phyloP scores from a whole-genome alignment of 2,113 vertebrate species.

The Phoenicopterus ruber region DNA sequence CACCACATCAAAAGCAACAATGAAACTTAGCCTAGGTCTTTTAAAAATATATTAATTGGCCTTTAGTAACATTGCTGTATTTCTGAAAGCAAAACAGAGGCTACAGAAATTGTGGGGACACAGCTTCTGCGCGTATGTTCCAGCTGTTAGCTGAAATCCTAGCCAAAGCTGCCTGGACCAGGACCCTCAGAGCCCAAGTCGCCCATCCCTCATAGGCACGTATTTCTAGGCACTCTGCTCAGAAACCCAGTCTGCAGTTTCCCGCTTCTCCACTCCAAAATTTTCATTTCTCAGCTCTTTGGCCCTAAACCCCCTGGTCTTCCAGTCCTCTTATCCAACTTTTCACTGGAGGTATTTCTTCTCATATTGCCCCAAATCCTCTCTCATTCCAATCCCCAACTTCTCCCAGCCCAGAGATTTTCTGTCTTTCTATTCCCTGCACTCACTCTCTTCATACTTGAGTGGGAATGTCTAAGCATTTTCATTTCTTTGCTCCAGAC shows the following conservation, averaged over 20 bases:
- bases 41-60: background rate
- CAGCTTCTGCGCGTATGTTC: rapidly evolving
- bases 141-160: background rate
- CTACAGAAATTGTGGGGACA: background rate
- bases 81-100: background rate
- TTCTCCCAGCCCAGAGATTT: background rate
- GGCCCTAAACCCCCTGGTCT: background rate
- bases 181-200: background rate
- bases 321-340: background rate
- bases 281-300: background rate
- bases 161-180: background rate
- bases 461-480: background rate
- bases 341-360: background rate
- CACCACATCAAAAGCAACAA: background rate
- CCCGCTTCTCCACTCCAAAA: background rate
- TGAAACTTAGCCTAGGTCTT: background rate
- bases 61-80: background rate
- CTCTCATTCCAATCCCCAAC: background rate
- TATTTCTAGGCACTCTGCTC: background rate
- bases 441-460: background rate
- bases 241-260: background rate
- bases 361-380: background rate
- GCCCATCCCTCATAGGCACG: rapidly evolving
- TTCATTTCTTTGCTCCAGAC: background rate
- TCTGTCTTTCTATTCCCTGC: background rate